Conservation (phyloP, 1,140 invertebrate genomes). For the Drosophila funebris region DNA sequence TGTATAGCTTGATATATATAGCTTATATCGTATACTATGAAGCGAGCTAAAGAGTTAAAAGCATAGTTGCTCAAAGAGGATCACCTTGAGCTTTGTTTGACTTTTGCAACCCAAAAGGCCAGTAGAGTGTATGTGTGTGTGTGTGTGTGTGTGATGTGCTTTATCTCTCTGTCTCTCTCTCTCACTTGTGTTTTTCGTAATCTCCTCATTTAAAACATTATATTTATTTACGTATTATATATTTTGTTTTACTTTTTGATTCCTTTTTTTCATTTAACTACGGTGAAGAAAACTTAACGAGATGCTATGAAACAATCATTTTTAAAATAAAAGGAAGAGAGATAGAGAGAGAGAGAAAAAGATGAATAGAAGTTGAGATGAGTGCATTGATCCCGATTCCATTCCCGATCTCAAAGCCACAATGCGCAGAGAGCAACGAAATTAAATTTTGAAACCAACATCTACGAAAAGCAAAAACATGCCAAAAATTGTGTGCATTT, state of each 20-base stretch:
- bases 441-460: slow-evolving; percentile 20
- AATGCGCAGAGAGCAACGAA: slow-evolving; percentile 21
- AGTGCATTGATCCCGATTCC: slow-evolving; percentile 59
- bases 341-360: not conserved
- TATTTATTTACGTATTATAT: not conserved
- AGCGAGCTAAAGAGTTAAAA: slow-evolving; percentile 15
- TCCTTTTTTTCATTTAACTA: not conserved
- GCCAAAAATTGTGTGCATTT: slow-evolving; percentile 2
- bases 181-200: not conserved
- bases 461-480: slow-evolving; percentile 31
- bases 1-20: too few relatives aligned
- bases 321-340: slow-evolving; percentile 22
- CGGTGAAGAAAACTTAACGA: not conserved
- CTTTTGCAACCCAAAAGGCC: slow-evolving; percentile 39
- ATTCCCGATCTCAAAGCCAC: slow-evolving; percentile 1
- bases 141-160: not conserved
- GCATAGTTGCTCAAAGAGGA: slow-evolving; percentile 33
- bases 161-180: not conserved
- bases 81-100: slow-evolving; percentile 54
- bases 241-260: not conserved
- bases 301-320: slow-evolving; percentile 1
- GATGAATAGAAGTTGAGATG: not conserved
- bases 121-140: slow-evolving; percentile 5
- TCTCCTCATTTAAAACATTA: not conserved
- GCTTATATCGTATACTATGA: not conserved